These are phyloP conservation scores for Megalurothrips usitatus DNA, from an alignment of 2,888 invertebrate genomes.

Conservation along the genomic window DNA sequence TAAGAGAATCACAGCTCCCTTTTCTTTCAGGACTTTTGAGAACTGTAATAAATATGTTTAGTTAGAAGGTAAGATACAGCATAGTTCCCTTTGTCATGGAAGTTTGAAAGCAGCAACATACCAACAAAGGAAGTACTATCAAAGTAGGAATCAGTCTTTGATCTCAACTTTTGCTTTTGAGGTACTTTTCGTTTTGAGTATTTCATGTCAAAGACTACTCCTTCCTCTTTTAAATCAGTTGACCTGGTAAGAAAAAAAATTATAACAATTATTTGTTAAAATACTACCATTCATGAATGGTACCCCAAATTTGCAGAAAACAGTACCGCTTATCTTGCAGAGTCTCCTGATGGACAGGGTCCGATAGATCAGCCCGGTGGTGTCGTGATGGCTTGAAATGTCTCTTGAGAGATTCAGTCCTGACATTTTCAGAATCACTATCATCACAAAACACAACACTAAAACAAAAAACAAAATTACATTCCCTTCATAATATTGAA, in stretches of 20 bases:
- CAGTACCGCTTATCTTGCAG: background rate
- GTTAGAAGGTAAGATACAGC: background rate
- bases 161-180: background rate
- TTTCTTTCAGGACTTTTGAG: conserved; percentile 46
- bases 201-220: conserved; percentile 1
- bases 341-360: background rate
- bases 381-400: background rate
- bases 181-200: background rate
- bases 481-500: background rate
- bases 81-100: background rate
- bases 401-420: conserved; percentile 41
- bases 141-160: background rate
- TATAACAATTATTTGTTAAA: background rate
- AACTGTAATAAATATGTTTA: background rate
- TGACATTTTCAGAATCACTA: conserved; percentile 49
- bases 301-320: background rate
- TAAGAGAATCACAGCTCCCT: conserved; percentile 54
- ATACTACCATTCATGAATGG: background rate
- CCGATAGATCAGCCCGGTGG: background rate
- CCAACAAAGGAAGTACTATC: background rate
- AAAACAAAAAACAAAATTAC: conserved; percentile 43
- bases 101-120: background rate
- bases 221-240: background rate
- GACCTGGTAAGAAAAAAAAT: background rate
- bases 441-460: conserved; percentile 57